phyloP scores from a whole-genome alignment of 2,888 invertebrate genomes.

The Microctonus aethiopoides region DNA sequence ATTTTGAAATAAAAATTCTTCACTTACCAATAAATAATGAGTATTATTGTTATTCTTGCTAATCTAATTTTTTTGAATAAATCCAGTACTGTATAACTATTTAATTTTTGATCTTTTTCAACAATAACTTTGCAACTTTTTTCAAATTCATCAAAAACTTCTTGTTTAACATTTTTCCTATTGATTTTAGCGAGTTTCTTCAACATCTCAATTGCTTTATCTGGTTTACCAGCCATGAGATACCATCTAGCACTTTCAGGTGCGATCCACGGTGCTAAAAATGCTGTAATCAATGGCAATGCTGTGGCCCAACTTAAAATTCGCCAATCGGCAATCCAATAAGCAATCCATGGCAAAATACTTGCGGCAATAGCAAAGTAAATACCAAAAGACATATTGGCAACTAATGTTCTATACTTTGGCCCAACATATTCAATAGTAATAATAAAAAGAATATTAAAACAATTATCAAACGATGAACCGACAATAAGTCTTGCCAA shows the following conservation, averaged over 20 bases:
- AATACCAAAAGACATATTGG: conserved; percentile 90
- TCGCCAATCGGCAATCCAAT: conserved; percentile 84
- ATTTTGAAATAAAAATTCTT: not conserved
- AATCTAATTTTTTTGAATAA: conserved; percentile 83
- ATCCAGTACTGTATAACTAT: conserved; percentile 82
- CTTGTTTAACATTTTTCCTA: conserved; percentile 77
- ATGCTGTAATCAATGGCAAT: conserved; percentile 77
- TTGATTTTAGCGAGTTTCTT: conserved; percentile 85
- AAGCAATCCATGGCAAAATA: conserved; percentile 86
- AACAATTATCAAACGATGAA: conserved; percentile 89
- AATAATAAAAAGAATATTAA: conserved; percentile 91
- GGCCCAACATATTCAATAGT: conserved; percentile 90
- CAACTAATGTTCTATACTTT: conserved; percentile 88
- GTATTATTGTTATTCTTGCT: conserved; percentile 78
- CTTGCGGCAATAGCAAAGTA: conserved; percentile 88
- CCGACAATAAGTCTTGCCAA: conserved; percentile 85
- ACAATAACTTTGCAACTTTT: conserved; percentile 76
- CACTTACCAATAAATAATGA: conserved; percentile 81
- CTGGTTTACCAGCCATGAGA: conserved; percentile 84
- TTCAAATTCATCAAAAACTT: conserved; percentile 80
- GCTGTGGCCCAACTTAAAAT: conserved; percentile 81
- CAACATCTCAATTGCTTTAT: conserved; percentile 82
- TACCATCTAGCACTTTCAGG: conserved; percentile 91
- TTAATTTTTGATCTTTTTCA: conserved; percentile 76
- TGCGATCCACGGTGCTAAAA: conserved; percentile 80